These are phyloP conservation scores for Tubiluchus corallicola DNA, from an alignment of 2,888 invertebrate genomes.

Conservation along the genomic window DNA sequence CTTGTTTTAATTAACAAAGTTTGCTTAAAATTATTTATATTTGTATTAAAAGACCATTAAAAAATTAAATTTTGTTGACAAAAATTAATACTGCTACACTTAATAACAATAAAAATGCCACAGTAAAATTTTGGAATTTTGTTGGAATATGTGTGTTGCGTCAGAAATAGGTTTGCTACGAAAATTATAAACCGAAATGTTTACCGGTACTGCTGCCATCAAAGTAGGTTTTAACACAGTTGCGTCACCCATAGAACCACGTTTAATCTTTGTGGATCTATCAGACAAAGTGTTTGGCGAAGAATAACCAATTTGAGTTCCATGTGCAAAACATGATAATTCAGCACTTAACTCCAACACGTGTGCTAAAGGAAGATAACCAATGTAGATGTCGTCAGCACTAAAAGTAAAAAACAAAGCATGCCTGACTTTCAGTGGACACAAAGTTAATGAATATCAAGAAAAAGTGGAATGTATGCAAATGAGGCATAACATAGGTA, in stretches of 20 bases:
- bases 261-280: constrained; percentile 75
- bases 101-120: too few species aligned
- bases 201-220: constrained; percentile 84
- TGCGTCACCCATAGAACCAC: constrained; percentile 84
- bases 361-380: constrained; percentile 88
- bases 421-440: neutral
- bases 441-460: constrained; percentile 13
- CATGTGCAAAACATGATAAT: constrained; percentile 16
- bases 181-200: constrained; percentile 13
- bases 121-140: too few species aligned
- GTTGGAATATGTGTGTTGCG: too few species aligned
- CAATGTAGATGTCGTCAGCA: constrained; percentile 60
- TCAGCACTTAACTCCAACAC: constrained; percentile 87
- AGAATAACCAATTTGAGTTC: constrained; percentile 80
- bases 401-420: constrained; percentile 3
- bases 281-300: constrained; percentile 62
- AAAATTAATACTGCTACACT: too few species aligned
- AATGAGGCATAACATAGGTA: too few species aligned
- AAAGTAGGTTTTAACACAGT: constrained; percentile 74
- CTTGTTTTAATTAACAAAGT: neutral
- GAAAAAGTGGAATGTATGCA: too few species aligned
- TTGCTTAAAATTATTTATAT: too few species aligned
- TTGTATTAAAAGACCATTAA: too few species aligned
- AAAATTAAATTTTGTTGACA: too few species aligned
- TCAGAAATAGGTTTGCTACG: too few species aligned